Evolutionary conservation across 2,113 vertebrate species (phyloP).

Genomic region (Fulica atra): DNA sequence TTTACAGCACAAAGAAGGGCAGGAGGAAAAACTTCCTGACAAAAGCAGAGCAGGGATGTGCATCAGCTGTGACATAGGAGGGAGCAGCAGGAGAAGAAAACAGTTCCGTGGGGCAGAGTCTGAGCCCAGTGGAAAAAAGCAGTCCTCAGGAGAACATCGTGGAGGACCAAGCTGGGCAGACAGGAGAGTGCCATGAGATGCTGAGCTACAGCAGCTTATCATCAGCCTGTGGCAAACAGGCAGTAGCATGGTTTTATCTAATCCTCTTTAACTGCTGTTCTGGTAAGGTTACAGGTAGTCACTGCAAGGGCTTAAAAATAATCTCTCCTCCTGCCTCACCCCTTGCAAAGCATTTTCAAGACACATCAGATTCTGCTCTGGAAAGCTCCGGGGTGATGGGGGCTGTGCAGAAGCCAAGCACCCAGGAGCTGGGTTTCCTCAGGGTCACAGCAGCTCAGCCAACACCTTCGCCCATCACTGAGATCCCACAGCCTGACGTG

Average conservation of each 20-base stretch:
- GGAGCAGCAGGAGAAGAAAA: neutral
- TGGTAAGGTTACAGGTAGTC: neutral
- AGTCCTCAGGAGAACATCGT: rapidly evolving
- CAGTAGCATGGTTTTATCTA: neutral
- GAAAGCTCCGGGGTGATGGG: neutral
- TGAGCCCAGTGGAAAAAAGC: neutral
- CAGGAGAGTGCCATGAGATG: neutral
- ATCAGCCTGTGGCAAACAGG: neutral
- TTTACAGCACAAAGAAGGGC: neutral
- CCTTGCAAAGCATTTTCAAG: neutral
- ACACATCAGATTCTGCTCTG: neutral
- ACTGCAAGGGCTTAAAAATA: neutral
- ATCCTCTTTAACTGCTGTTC: neutral
- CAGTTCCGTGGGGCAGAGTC: neutral
- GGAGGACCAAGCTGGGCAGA: neutral
- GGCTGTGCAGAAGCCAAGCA: rapidly evolving
- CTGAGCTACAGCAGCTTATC: neutral
- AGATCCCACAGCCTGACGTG: neutral
- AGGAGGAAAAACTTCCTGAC: neutral
- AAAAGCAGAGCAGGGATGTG: neutral
- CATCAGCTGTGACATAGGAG: neutral
- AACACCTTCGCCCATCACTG: rapidly evolving
- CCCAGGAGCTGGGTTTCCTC: neutral
- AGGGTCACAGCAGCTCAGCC: neutral
- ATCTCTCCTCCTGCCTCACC: neutral